These are phyloP conservation scores for Drosophila pseudoobscura DNA, from an alignment of 1,140 invertebrate genomes.

Conservation along the genomic window DNA sequence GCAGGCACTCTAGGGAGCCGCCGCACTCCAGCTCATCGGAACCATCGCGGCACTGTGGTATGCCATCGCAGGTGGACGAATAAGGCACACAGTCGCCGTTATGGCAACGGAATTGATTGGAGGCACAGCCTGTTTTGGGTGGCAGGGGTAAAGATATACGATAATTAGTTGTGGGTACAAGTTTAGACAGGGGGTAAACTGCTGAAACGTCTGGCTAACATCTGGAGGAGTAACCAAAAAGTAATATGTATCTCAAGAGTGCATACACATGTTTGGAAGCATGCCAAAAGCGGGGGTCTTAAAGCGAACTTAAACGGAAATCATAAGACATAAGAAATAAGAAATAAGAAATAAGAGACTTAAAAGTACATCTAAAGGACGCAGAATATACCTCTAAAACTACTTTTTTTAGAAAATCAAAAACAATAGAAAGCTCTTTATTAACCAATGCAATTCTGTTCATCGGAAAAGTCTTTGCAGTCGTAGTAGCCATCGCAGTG, in stretches of 20 bases:
- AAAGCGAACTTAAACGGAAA: not conserved
- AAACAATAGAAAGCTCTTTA: constrained; percentile 28
- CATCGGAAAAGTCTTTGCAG: constrained; percentile 95
- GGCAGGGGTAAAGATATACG: not conserved
- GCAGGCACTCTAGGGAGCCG: constrained; percentile 74
- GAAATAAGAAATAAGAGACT: not conserved
- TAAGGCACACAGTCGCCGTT: constrained; percentile 89
- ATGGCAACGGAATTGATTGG: constrained; percentile 83
- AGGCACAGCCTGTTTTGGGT: constrained; percentile 81
- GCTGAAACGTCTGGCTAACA: constrained; percentile 1
- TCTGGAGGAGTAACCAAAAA: not conserved
- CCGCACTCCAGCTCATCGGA: constrained; percentile 89
- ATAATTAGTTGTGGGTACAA: not conserved
- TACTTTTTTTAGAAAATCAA: not conserved
- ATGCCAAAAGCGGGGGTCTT: no score
- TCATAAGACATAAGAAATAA: not conserved
- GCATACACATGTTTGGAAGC: constrained; percentile 43
- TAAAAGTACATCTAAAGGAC: not conserved
- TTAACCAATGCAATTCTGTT: constrained; percentile 91
- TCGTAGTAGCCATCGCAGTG: constrained; percentile 94
- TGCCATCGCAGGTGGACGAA: constrained; percentile 88
- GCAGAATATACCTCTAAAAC: constrained; percentile 13
- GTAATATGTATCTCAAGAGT: constrained; percentile 18
- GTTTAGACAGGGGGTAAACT: not conserved
- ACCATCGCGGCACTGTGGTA: constrained; percentile 88